Base-by-base conservation (phyloP, 2,797 vertebrate genomes). In the Petrocephalus sullivani region DNA sequence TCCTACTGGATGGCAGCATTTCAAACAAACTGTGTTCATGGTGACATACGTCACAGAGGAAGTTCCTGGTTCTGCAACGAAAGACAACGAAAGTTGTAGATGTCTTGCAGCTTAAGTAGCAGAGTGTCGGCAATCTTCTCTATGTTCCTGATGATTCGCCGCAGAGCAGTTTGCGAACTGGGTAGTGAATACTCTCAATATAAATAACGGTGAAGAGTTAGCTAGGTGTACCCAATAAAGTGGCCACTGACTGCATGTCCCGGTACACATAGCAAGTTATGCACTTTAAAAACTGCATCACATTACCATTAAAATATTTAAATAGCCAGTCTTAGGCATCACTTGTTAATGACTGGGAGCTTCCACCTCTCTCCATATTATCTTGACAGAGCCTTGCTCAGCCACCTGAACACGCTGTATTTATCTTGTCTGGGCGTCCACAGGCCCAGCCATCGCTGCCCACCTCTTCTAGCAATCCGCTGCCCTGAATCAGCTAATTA, bases 401-500 rank as follows among this genome's bases (percentile, higher is more conserved):
- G 28, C 37, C 67, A 37, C 67, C 3, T 4, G 53, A 56, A 53
- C 53, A 71, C 16, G 37, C 19, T 51, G 14, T 37, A 16, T 87
- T 81, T 58, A 81, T 81, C 28, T 87, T n/a, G 16, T 21, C 67
- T 81, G 1, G 4, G 9, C 46, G 9, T n/a, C 16, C 87, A n/a
- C 28, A 14, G 71, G 19, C 12, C 7, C 57, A 58, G 2, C 8
- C 41, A 3, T 58, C n/a, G 56, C 5, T 1, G 3, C 23, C 87
- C 78, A 53, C 53, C 75, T 51, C 87, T 78, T 58, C 12, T 8
- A 3, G n/a, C 9, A 57, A 10, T 16, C 85, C 6, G 12, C 85
- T 14, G 33, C 28, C 33, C 57, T 16, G 57, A 82, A 64, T 84
- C 78, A 83, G 41, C n/a, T 83, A 7, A 88, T 88, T 64, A 84